These are phyloP conservation scores for Ovis aries DNA, from an alignment of 2,113 vertebrate genomes.

Conservation along the genomic window DNA sequence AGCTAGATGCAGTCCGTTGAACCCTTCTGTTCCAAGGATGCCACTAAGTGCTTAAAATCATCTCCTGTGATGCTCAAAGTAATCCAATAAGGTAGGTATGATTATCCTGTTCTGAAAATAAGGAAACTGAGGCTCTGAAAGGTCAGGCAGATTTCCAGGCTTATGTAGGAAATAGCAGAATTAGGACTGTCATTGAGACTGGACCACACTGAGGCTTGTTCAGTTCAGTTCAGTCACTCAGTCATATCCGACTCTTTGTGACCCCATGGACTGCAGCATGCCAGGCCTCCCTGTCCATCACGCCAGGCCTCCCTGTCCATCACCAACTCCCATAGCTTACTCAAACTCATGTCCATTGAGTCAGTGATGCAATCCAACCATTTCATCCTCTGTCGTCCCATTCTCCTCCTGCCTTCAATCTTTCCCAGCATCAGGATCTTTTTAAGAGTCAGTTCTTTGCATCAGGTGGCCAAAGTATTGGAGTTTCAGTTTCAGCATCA, in stretches of 20 bases:
- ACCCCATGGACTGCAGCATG: background rate
- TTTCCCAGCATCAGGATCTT: background rate
- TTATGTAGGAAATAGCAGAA: background rate
- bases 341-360: background rate
- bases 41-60: background rate
- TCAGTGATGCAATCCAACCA: background rate
- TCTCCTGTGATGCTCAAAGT: background rate
- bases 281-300: background rate
- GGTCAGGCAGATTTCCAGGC: background rate
- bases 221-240: background rate
- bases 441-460: background rate
- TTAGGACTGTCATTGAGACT: background rate
- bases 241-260: accelerated
- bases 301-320: background rate
- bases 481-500: background rate
- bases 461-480: background rate
- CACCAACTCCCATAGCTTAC: background rate
- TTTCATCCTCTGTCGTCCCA: background rate
- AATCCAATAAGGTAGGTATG: background rate
- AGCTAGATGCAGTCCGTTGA: background rate
- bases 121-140: background rate
- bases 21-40: background rate
- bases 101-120: background rate
- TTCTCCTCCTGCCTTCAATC: background rate
- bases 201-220: background rate